These are phyloP conservation scores for Helogale parvula DNA, from an alignment of 2,113 vertebrate genomes.

Conservation along the genomic window DNA sequence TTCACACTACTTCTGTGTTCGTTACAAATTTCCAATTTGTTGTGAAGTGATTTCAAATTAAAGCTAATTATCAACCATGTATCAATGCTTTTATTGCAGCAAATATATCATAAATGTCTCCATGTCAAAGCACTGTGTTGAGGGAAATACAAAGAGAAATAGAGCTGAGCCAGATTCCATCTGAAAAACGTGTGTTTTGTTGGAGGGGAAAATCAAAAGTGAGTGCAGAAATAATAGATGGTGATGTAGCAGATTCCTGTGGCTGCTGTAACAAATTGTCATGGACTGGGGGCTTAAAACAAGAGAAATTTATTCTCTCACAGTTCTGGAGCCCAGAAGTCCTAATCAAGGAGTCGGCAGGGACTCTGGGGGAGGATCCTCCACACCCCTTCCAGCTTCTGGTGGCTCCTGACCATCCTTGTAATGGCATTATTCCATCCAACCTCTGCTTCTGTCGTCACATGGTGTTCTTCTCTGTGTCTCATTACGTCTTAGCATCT, in stretches of 20 bases:
- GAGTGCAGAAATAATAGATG: background rate
- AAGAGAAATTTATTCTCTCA: background rate
- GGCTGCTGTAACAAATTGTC: background rate
- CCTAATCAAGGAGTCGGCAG: background rate
- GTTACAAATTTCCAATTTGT: conserved; percentile 64
- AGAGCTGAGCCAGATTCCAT: background rate
- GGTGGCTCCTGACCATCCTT: background rate
- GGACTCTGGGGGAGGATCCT: fast-evolving
- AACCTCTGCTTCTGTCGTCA: background rate
- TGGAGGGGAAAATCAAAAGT: background rate
- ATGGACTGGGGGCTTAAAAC: background rate
- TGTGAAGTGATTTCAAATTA: conserved; percentile 65
- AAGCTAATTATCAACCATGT: conserved; percentile 64
- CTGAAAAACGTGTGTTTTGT: background rate
- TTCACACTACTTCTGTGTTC: conserved; percentile 58
- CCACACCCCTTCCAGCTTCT: background rate
- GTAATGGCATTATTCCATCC: background rate
- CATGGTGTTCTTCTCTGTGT: fast-evolving
- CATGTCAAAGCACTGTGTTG: background rate
- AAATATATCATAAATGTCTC: conserved; percentile 5
- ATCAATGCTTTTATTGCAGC: conserved; percentile 26
- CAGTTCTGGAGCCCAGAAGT: background rate
- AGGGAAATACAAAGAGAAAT: background rate
- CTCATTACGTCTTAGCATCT: background rate
- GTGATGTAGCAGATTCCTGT: background rate